These are phyloP conservation scores for Radopholus similis DNA, from an alignment of 1,140 invertebrate species.

Conservation along the genomic window DNA sequence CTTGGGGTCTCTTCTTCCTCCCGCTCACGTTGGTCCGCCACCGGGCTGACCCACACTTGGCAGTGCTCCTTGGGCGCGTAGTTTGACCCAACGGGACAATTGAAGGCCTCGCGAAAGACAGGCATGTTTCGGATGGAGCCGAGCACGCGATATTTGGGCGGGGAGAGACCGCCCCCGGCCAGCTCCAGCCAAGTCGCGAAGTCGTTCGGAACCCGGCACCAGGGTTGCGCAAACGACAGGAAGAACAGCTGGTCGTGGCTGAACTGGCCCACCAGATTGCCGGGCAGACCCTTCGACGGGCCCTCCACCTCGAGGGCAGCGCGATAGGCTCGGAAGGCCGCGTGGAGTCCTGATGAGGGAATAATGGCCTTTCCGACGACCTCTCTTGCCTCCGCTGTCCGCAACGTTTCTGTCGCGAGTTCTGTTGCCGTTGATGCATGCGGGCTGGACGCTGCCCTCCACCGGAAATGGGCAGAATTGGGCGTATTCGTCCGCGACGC, in stretches of 20 bases:
- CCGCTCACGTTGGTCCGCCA: no score
- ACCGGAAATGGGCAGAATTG: slow-evolving; percentile 68
- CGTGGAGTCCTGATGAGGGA: slow-evolving; percentile 42
- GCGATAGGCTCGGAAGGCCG: slow-evolving; percentile 48
- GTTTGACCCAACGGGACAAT: slow-evolving; percentile 38
- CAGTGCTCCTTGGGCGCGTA: slow-evolving; percentile 51
- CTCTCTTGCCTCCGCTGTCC: slow-evolving; percentile 77
- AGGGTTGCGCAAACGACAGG: slow-evolving; percentile 48
- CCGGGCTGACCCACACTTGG: slow-evolving; percentile 42
- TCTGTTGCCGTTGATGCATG: slow-evolving; percentile 71
- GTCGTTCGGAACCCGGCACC: slow-evolving; percentile 30
- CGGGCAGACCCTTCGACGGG: slow-evolving; percentile 46
- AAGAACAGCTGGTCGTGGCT: slow-evolving; percentile 53
- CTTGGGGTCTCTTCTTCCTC: background rate
- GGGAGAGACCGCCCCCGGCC: background rate
- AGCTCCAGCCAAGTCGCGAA: slow-evolving; percentile 24
- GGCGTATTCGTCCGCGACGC: slow-evolving; percentile 89
- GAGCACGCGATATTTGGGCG: slow-evolving; percentile 24
- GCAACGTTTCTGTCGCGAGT: slow-evolving; percentile 91
- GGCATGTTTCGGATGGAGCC: slow-evolving; percentile 47
- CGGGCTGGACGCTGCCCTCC: slow-evolving; percentile 60
- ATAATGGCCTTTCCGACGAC: background rate
- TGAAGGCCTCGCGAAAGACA: slow-evolving; percentile 53
- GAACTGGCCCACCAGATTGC: slow-evolving; percentile 36
- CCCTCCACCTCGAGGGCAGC: slow-evolving; percentile 39